phyloP scores from a whole-genome alignment of 2,888 invertebrate genomes.

The Lycocerus yunnanus region DNA sequence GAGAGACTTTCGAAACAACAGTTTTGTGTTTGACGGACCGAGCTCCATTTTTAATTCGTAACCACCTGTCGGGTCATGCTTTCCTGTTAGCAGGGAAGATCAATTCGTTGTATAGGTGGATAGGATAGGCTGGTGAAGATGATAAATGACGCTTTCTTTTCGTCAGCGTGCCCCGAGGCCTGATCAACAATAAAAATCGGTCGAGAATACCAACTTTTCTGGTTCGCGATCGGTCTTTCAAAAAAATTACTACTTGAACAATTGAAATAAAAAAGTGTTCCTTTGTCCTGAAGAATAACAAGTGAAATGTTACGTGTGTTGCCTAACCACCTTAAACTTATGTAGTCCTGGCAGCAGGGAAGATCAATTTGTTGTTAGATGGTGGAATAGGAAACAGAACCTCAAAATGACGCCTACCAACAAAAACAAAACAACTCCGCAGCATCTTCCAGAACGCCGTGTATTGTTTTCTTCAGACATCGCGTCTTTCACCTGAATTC shows the following conservation, averaged over 20 bases:
- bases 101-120: neutral
- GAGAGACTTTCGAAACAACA: neutral
- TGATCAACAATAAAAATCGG: neutral
- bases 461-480: neutral
- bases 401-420: neutral
- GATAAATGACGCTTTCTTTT: neutral
- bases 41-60: neutral
- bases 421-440: neutral
- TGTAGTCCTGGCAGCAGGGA: neutral
- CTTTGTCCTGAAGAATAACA: neutral
- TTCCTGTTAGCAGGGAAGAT: neutral
- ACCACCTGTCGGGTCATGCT: neutral
- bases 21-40: neutral
- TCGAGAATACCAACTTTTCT: too few relatives aligned
- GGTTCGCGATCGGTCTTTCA: neutral
- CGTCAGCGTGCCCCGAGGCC: neutral
- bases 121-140: neutral
- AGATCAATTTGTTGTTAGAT: constrained; percentile 2
- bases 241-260: neutral
- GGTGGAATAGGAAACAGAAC: neutral
- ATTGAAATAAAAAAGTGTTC: neutral
- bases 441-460: neutral
- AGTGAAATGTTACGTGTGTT: neutral
- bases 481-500: neutral
- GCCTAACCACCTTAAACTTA: neutral